Conservation (phyloP, 2,113 vertebrate genomes). For the Hyperopisus bebe region DNA sequence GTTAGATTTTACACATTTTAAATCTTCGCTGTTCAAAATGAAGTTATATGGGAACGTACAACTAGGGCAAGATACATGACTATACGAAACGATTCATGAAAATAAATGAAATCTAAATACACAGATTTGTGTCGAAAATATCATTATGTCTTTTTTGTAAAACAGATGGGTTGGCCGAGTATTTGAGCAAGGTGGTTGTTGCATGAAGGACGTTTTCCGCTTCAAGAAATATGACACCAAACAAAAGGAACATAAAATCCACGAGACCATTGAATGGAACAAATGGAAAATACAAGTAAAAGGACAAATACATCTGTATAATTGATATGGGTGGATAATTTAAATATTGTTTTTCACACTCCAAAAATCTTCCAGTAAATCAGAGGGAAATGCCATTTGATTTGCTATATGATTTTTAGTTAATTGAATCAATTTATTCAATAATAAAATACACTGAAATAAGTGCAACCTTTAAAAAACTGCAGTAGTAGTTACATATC, state of each 20-base stretch:
- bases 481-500: not conserved
- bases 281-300: not conserved
- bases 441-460: not conserved
- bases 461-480: not conserved
- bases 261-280: not conserved
- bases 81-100: not conserved
- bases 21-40: not conserved
- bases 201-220: conserved; percentile 44
- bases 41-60: not conserved
- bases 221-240: conserved; percentile 57
- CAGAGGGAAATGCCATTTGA: not conserved
- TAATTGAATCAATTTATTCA: not conserved
- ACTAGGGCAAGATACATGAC: not conserved
- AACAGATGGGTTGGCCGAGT: not conserved
- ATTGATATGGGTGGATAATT: not conserved
- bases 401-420: not conserved
- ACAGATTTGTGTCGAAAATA: conserved; percentile 13
- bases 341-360: not conserved
- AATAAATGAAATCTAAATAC: not conserved
- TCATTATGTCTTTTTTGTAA: not conserved
- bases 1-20: conserved; percentile 18
- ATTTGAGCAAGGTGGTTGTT: conserved; percentile 43
- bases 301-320: not conserved
- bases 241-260: conserved; percentile 38
- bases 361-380: not conserved